These are phyloP conservation scores for Anisognathus igniventris DNA, from an alignment of 2,797 vertebrate species.

Conservation along the genomic window DNA sequence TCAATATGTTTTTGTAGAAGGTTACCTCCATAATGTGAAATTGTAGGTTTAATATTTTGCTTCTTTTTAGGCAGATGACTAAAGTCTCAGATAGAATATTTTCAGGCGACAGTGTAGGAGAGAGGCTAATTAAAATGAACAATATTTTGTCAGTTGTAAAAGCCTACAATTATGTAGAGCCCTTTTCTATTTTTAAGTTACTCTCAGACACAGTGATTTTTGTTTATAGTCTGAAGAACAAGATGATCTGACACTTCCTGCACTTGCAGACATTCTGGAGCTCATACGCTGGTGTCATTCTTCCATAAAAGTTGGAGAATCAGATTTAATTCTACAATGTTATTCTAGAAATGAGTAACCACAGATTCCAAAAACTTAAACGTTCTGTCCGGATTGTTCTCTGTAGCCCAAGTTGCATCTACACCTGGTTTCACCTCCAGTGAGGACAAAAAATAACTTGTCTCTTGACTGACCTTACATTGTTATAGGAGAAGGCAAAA, in stretches of 20 bases:
- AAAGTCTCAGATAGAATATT: conserved; percentile 7
- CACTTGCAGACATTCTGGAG: neutral
- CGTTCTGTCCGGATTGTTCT: neutral
- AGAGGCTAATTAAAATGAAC: conserved; percentile 46
- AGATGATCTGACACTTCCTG: conserved; percentile 25
- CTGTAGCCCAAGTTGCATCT: neutral
- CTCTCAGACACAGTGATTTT: conserved; percentile 31
- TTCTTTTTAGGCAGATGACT: neutral
- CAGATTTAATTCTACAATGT: neutral
- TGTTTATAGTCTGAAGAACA: conserved; percentile 45
- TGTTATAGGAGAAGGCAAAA: neutral
- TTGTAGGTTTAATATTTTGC: conserved; percentile 4
- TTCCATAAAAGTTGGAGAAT: neutral
- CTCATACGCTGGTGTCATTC: neutral
- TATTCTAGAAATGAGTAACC: neutral
- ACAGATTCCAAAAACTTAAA: neutral
- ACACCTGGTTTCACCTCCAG: neutral
- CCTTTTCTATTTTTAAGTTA: conserved; percentile 15
- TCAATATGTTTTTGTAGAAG: neutral
- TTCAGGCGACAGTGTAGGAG: neutral
- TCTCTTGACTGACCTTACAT: neutral
- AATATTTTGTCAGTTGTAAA: conserved; percentile 43
- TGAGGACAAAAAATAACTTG: neutral
- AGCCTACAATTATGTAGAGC: conserved; percentile 10
- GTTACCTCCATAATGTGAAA: neutral